Evolutionary conservation across 2,888 invertebrate species (phyloP), one percentile per base, ranked within the genome.

Genomic region (Pheosia gnoma): DNA sequence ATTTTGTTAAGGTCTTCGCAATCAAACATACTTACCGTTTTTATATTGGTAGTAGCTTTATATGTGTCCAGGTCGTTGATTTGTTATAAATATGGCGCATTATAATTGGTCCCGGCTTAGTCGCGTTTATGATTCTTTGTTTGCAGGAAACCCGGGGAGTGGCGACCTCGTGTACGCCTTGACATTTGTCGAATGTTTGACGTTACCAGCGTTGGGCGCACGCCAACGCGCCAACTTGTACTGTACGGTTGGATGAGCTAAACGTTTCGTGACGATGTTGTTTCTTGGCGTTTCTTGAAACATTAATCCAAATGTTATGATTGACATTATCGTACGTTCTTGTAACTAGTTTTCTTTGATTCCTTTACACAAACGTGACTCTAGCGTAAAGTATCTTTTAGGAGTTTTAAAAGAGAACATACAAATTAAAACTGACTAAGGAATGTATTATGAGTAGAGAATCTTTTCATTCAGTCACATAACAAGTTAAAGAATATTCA

Each of bases 141-240:
- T 80, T 70, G 72, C 67, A 71, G 75, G 76, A 74, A 78, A 64
- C 67, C 63, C 74, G 80, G 68, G 68, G 77, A 77, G 79, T 77
- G 80, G 72, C 75, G 80, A 78, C 79, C 80, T 82, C 77, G 79
- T 65, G 66, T 63, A 60, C 70, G 75, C 80, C 80, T 81, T 83
- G 79, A 82, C 78, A 80, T 83, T 81, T 80, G 81, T 74, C 68
- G 69, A 76, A 77, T 71, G 68, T 77, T 78, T 70, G 73, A 67
- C 59, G 53, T 47, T 62, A 67, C 55, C 59, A 59, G 63, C 56
- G 60, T 63, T 70, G 66, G 66, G 63, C 65, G 59, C 36, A 55
- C 66, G 68, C 69, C 71, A 64, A 67, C 59, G 53, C 60, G 36
- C 10, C 47, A 11, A 11, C 47, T 57, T 3, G 45, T 45, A 36